Base-by-base conservation (phyloP, 2,113 vertebrate genomes). In the Galemys pyrenaicus region DNA sequence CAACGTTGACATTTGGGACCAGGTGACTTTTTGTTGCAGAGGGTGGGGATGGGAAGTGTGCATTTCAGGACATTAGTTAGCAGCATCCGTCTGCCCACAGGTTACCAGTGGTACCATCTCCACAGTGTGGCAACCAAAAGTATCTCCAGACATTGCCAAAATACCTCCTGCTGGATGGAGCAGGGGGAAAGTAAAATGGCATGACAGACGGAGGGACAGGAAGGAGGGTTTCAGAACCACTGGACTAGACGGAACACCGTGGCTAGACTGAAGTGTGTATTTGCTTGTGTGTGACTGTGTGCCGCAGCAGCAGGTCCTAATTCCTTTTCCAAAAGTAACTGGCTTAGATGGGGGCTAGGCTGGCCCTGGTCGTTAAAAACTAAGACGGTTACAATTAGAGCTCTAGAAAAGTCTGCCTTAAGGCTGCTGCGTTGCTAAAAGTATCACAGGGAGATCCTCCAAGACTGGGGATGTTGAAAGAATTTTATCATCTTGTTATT, bases 401-500 rank as follows among this genome's bases (percentile, higher is more conserved):
- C 75, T 74, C 3, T 73, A 93, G 91, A 94, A 86, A 87, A 41
- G 56, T 9, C 70, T 93, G 51, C 79, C 74, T 94, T 79, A 79
- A 64, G 92, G 87, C 65, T 91, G 46, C 80, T 58, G 75, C 80
- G 60, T 82, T 89, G 65, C 74, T 94, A 44, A 93, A 90, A 93
- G 70, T 89, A 89, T 89, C 87, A 65, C 82, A 89, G 46, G 80
- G 89, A 92, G 30, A 83, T 73, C 62, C 87, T 93, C 75, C 60
- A 68, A 96, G 87, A 91, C 83, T 79, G 26, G 60, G 22, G 37
- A 91, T 96, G 86, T 78, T 94, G 60, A 92, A 81, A 92, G 90
- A 96, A 74, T 89, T 93, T 96, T 89, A 92, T 94, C 92, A 90
- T 75, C 74, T 94, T 84, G 65, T 91, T 82, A 92, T 92, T 93